These are phyloP conservation scores for Microdon myrmicae DNA, from an alignment of 2,888 invertebrate species.

Conservation along the genomic window DNA sequence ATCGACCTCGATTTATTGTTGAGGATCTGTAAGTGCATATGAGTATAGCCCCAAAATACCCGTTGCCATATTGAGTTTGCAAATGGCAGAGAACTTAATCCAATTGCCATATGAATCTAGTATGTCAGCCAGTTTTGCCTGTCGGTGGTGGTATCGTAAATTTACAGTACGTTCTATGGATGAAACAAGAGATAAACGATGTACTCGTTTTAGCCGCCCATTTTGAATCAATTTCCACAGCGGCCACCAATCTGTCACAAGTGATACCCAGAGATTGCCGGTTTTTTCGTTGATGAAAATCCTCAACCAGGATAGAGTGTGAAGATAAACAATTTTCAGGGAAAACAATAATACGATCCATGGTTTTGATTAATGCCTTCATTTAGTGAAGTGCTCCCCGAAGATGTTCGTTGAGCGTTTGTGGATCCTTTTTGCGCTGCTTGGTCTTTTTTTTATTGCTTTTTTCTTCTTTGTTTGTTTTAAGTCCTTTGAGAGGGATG, in stretches of 20 bases:
- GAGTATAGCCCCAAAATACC: too few relatives aligned
- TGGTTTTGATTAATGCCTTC: slow-evolving; percentile 47
- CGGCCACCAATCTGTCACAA: slow-evolving; percentile 12
- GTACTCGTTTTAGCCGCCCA: slow-evolving; percentile 6
- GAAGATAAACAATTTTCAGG: neutral
- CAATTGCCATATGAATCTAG: slow-evolving; percentile 5
- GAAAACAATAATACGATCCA: slow-evolving; percentile 19
- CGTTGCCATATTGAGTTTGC: too few relatives aligned
- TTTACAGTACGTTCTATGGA: too few relatives aligned
- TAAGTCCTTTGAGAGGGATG: slow-evolving; percentile 13
- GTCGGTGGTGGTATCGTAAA: too few relatives aligned
- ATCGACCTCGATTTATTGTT: too few relatives aligned
- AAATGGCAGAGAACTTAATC: too few relatives aligned
- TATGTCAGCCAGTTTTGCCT: neutral
- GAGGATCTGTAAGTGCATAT: too few relatives aligned
- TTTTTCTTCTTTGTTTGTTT: slow-evolving; percentile 25
- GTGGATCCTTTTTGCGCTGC: slow-evolving; percentile 6
- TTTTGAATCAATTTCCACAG: slow-evolving; percentile 17
- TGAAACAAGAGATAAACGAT: slow-evolving; percentile 34
- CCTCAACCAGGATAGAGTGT: neutral
- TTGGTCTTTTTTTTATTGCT: slow-evolving; percentile 3
- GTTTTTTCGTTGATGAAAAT: slow-evolving; percentile 4
- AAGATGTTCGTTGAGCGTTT: slow-evolving; percentile 20
- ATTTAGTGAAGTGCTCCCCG: slow-evolving; percentile 30
- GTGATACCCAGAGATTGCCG: slow-evolving; percentile 8